Evolutionary conservation across 1,140 invertebrate species (phyloP), one percentile per base, ranked within the genome.

Genomic region (Plutomurus gul): DNA sequence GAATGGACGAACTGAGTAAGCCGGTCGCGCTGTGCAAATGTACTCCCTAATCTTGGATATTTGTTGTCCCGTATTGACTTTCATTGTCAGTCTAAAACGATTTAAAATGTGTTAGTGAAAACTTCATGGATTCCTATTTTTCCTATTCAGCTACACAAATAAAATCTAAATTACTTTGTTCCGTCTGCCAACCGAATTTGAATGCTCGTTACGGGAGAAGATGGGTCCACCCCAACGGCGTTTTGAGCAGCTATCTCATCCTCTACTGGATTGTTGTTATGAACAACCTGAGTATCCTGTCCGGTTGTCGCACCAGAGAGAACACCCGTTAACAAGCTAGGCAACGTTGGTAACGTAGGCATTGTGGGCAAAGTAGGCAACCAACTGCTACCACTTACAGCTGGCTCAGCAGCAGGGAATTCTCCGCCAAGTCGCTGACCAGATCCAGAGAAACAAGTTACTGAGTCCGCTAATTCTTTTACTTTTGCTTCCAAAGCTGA

Each of bases 111-210:
- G n/a, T n/a, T n/a, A n/a, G n/a, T n/a, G n/a, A n/a, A n/a, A n/a
- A n/a, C n/a, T n/a, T n/a, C n/a, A n/a, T n/a, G n/a, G n/a, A n/a
- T n/a, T n/a, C n/a, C n/a, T n/a, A n/a, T n/a, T n/a, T n/a, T n/a
- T n/a, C n/a, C n/a, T n/a, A n/a, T n/a, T n/a, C n/a, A n/a, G n/a
- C 8, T 43, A 43, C 40, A 43, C 40, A 43, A 27, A 43, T 43
- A 43, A 10, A 43, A 43, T 10, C 40, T 43, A n/a, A 22, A 22
- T 76, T 76, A 80, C 75, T 77, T 80, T 49, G 92, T 92, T 18
- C 96, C 96, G 89, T 98, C 95, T 4, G 94, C 92, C 40, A 99
- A 89, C 49, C 97, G 91, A 85, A 99, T 95, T 89, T 98, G 95
- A 82, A 96, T 87, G 83, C 90, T 95, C 71, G 96, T 97, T 46